Evolutionary conservation across 2,888 invertebrate genomes (phyloP).

Genomic region (Drosophila picticornis): DNA sequence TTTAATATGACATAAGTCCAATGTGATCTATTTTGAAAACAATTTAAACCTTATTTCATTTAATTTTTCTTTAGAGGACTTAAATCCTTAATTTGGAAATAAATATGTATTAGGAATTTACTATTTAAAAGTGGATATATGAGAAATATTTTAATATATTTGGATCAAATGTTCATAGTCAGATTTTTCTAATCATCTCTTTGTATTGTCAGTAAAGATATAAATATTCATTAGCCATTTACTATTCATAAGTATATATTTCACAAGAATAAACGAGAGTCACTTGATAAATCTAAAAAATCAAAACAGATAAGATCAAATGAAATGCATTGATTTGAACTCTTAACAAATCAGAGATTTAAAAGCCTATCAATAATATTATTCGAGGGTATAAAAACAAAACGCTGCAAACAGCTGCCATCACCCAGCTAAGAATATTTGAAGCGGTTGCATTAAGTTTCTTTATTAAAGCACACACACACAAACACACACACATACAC

Average conservation of each 20-base stretch:
- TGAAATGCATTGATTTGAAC: neutral
- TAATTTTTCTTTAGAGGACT: too few species aligned
- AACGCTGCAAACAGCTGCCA: slow-evolving; percentile 1
- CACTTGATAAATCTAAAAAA: neutral
- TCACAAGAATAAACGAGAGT: neutral
- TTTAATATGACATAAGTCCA: too few species aligned
- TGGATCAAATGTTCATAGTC: too few species aligned
- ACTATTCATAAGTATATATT: neutral
- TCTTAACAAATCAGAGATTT: neutral
- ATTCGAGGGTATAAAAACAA: slow-evolving; percentile 38
- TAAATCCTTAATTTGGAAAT: too few species aligned
- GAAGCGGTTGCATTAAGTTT: slow-evolving; percentile 35
- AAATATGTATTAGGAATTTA: too few species aligned
- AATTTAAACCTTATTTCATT: neutral
- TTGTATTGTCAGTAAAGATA: neutral
- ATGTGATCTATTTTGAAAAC: neutral
- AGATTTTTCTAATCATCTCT: neutral
- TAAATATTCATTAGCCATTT: neutral
- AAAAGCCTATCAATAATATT: neutral
- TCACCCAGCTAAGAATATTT: slow-evolving; percentile 24
- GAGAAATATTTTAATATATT: too few species aligned
- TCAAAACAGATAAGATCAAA: neutral
- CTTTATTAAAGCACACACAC: slow-evolving; percentile 37
- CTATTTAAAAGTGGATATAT: too few species aligned
- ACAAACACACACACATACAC: neutral